phyloP scores from a whole-genome alignment of 2,888 invertebrate species.

The Sclerodermus sp. region DNA sequence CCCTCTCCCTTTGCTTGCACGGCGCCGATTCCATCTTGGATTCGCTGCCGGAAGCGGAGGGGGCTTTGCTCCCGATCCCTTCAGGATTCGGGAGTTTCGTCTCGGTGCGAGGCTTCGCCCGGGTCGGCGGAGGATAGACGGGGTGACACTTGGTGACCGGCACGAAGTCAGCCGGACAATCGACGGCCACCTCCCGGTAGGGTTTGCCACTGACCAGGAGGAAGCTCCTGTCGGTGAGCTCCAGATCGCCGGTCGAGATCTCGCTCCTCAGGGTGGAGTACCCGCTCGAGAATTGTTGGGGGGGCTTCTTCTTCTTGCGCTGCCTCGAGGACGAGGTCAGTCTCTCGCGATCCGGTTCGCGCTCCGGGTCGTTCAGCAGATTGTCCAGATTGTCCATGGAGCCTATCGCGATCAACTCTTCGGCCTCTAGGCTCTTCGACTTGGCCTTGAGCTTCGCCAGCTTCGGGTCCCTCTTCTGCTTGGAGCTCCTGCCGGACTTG shows the following conservation, averaged over 20 bases:
- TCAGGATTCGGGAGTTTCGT: too few relatives aligned
- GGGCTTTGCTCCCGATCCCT: too few relatives aligned
- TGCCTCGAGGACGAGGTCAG: constrained; percentile 29
- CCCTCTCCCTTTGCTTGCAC: too few relatives aligned
- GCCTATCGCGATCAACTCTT: constrained; percentile 38
- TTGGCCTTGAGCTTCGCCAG: constrained; percentile 20
- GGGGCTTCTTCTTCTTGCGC: constrained; percentile 40
- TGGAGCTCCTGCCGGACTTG: constrained; percentile 3
- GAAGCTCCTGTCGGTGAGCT: constrained; percentile 30
- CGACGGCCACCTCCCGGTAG: constrained; percentile 53
- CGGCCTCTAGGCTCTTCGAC: constrained; percentile 34
- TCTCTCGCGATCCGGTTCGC: too few relatives aligned
- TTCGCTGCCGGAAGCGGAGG: too few relatives aligned
- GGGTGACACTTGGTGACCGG: constrained; percentile 53
- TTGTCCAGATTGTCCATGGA: constrained; percentile 53
- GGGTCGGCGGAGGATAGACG: constrained; percentile 52
- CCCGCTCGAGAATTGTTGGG: constrained; percentile 49
- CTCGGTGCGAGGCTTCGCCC: constrained; percentile 12
- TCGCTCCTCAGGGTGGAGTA: constrained; percentile 53
- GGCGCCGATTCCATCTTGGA: too few relatives aligned
- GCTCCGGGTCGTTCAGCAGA: constrained; percentile 29
- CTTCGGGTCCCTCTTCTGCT: constrained; percentile 16
- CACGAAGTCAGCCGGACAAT: constrained; percentile 52
- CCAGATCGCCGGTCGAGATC: constrained; percentile 41
- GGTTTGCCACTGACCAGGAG: constrained; percentile 39